Base-by-base conservation (phyloP, 2,888 invertebrate genomes). In the Amorpha juglandis region DNA sequence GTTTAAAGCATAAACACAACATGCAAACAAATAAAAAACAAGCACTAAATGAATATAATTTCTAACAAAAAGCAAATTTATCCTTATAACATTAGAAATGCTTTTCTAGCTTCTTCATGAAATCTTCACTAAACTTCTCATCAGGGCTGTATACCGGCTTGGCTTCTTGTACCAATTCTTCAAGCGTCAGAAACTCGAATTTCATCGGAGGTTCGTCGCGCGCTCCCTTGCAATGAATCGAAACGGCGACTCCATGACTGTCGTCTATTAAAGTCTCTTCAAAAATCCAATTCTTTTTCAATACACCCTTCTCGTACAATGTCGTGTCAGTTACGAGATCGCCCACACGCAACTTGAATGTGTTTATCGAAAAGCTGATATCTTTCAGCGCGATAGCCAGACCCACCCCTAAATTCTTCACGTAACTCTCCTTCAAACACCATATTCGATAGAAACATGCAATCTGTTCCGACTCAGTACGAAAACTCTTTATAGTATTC, bases 391-490 rank as follows among this genome's bases (percentile, higher is more conserved):
- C 95, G 70, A 96, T 92, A 0, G 96, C 96, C 65, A 99, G 95
- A 42, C 99, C 99, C 33, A 96, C 92, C 21, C 99, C 98, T 65
- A 96, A 94, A 71, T 98, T 98, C 90, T 99, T 99, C 0, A 98
- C 97, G 83, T 98, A 98, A 82, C 98, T 97, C 86, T 99, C 99
- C 88, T 99, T 99, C 63, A 99, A 92, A 77, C 98, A 97, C 99
- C 99, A 99, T 79, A 97, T 94, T 69, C 99, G 94, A 86, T 96
- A 98, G 88, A 99, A 99, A 80, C 96, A 96, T 16, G 94, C 93
- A 47, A 98, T 89, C 84, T 97, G 96, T n/a, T 96, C 94, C 27
- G 81, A 79, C 74, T 97, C 96, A 62, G 87, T 89, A 12, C 87
- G 79, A 68, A 89, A 91, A 50, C 91, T 90, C 65, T 87, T 93